phyloP scores from a whole-genome alignment of 2,888 invertebrate genomes.

The Campoletis raptor region DNA sequence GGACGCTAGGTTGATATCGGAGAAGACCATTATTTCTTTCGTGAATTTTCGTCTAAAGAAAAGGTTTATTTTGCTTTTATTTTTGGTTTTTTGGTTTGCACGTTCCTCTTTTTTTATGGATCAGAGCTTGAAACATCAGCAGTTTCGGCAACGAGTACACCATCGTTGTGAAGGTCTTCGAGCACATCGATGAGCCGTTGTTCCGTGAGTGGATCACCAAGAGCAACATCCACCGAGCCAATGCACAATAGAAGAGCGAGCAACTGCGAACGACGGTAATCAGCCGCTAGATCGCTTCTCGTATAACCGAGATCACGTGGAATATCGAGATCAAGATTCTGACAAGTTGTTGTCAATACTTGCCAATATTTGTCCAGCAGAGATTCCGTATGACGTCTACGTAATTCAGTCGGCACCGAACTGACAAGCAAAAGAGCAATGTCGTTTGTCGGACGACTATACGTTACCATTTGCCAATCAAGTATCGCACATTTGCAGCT shows the following conservation, averaged over 20 bases:
- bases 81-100: background rate
- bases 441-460: conserved; percentile 92
- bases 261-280: conserved; percentile 89
- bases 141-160: conserved; percentile 87
- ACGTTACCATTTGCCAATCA: conserved; percentile 95
- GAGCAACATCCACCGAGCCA: conserved; percentile 92
- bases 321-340: conserved; percentile 88
- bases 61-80: conserved; percentile 13
- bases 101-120: conserved; percentile 31
- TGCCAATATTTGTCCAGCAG: conserved; percentile 91
- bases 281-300: conserved; percentile 86
- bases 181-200: conserved; percentile 91
- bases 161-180: conserved; percentile 90
- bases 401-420: conserved; percentile 90
- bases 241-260: conserved; percentile 92
- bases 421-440: conserved; percentile 90
- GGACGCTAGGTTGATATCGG: conserved; percentile 48
- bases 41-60: background rate
- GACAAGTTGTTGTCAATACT: conserved; percentile 87
- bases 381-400: conserved; percentile 88
- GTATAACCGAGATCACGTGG: conserved; percentile 86
- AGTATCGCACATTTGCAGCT: conserved; percentile 89
- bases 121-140: conserved; percentile 64
- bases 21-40: background rate
- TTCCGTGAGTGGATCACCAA: conserved; percentile 92